Evolutionary conservation across 2,888 invertebrate genomes (phyloP).

Genomic region (Plebejus melissa): DNA sequence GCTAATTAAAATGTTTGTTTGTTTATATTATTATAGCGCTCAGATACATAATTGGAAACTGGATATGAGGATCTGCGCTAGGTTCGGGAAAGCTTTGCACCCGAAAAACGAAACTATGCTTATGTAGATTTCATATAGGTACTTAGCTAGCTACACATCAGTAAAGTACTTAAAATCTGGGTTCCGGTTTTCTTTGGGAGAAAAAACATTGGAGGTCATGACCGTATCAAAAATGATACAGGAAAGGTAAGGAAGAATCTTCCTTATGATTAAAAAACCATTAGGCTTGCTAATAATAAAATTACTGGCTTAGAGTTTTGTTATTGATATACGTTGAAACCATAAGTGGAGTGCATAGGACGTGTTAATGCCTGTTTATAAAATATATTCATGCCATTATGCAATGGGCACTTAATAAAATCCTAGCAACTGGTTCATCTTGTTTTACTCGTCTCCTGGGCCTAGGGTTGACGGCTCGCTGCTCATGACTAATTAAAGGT

Average conservation of each 20-base stretch:
- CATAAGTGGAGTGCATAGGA: slow-evolving; percentile 15
- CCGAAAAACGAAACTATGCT: too few relatives aligned
- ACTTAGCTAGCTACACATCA: too few relatives aligned
- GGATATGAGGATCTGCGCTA: too few relatives aligned
- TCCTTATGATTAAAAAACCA: neutral
- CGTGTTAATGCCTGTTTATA: slow-evolving; percentile 21
- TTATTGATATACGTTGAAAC: slow-evolving; percentile 11
- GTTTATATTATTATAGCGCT: neutral
- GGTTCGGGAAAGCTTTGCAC: too few relatives aligned
- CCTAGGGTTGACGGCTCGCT: slow-evolving; percentile 25
- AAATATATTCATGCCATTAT: slow-evolving; percentile 46
- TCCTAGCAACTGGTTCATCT: slow-evolving; percentile 65
- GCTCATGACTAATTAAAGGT: slow-evolving; percentile 27
- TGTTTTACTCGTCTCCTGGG: slow-evolving; percentile 39
- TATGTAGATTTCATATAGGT: too few relatives aligned
- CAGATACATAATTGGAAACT: neutral
- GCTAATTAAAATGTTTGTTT: neutral
- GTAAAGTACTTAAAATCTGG: too few relatives aligned
- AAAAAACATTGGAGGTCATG: too few relatives aligned
- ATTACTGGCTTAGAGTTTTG: neutral
- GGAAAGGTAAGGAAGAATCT: neutral
- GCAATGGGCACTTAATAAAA: slow-evolving; percentile 67
- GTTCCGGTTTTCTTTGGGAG: too few relatives aligned
- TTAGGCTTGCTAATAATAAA: neutral
- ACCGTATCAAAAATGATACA: neutral